A percentile compares a stretch with the other conserved stretches of the same genome.
phyloP scores from a whole-genome alignment of 2,113 vertebrate species.

The Parus major region DNA sequence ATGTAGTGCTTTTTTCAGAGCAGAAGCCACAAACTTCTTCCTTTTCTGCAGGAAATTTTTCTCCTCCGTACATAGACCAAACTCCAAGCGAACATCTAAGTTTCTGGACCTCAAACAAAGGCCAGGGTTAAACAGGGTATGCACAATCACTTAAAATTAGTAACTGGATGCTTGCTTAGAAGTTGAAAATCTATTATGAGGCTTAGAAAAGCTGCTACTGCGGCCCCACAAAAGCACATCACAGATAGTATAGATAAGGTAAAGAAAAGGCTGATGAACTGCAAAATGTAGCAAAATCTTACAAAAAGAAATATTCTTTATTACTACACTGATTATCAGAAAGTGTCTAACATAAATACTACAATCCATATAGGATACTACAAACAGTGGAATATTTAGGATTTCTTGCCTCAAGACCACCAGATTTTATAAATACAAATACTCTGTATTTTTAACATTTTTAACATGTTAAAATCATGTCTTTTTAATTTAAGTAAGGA shows the following conservation, averaged over 20 bases:
- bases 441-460: not conserved
- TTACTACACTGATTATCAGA: not conserved
- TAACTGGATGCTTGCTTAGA: not conserved
- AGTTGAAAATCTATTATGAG: not conserved
- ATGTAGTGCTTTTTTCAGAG: slow-evolving; percentile 74
- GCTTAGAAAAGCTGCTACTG: not conserved
- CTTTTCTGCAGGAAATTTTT: slow-evolving; percentile 79
- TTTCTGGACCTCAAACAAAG: slow-evolving; percentile 49
- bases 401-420: not conserved
- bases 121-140: not conserved
- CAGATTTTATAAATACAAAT: not conserved
- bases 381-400: not conserved
- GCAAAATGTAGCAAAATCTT: not conserved
- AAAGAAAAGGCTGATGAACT: not conserved
- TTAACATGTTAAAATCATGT: no score
- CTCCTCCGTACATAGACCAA: slow-evolving; percentile 76
- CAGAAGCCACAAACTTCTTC: slow-evolving; percentile 71
- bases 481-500: not conserved
- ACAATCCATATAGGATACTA: not conserved
- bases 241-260: not conserved
- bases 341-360: not conserved
- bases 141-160: not conserved
- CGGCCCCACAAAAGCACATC: not conserved
- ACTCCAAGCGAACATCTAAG: slow-evolving; percentile 78
- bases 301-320: not conserved